Conservation (phyloP, 2,113 vertebrate genomes). For the Orcinus orca region DNA sequence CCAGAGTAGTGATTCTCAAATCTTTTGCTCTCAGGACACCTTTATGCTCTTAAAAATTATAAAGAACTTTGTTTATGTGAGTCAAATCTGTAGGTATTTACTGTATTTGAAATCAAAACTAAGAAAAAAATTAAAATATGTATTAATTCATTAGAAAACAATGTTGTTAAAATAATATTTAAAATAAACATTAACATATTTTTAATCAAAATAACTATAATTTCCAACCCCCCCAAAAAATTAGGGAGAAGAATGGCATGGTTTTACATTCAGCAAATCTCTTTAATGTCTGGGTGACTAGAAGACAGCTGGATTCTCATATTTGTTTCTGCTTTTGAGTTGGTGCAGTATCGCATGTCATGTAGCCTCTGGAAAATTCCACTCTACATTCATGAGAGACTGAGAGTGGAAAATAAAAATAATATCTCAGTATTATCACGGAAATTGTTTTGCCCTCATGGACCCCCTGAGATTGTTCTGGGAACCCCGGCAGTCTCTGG, state of each 20-base stretch:
- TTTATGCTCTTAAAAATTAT: neutral
- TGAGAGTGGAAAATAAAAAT: neutral
- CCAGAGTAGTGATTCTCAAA: neutral
- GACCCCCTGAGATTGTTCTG: neutral
- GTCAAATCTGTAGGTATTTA: neutral
- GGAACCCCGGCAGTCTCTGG: neutral
- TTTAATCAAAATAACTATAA: neutral
- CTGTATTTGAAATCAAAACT: neutral
- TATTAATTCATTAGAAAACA: neutral
- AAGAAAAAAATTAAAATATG: neutral
- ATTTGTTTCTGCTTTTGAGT: neutral
- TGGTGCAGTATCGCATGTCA: neutral
- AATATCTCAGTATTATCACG: neutral
- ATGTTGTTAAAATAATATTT: neutral
- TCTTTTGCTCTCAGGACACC: neutral
- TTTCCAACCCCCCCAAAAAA: neutral
- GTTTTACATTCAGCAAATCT: neutral
- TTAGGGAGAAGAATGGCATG: neutral
- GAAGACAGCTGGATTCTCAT: neutral
- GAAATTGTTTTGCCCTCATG: neutral
- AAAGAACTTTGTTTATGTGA: neutral
- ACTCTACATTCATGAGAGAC: neutral
- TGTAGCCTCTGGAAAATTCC: neutral
- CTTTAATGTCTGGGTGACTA: neutral
- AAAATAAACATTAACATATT: neutral